These are phyloP conservation scores for Drosophila hamatofila DNA, from an alignment of 2,888 invertebrate genomes.

Conservation along the genomic window DNA sequence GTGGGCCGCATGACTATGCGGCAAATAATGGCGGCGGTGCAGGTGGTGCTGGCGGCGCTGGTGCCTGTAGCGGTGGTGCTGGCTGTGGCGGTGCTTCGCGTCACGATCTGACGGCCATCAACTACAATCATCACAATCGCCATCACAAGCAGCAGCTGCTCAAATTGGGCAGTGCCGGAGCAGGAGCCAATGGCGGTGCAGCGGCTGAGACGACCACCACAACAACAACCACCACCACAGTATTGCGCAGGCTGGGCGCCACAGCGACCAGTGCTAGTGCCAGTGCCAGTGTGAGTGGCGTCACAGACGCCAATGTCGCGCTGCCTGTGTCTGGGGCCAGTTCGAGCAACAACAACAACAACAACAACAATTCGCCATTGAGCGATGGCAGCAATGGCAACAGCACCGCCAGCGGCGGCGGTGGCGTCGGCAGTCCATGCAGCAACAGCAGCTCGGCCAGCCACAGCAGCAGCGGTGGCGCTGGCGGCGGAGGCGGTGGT, in stretches of 20 bases:
- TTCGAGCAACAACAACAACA: conserved; percentile 59
- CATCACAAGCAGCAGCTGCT: conserved; percentile 72
- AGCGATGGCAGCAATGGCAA: conserved; percentile 74
- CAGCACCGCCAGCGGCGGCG: conserved; percentile 22
- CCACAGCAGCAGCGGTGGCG: conserved; percentile 37
- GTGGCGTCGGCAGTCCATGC: conserved; percentile 39
- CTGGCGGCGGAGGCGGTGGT: not conserved
- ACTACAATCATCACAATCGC: conserved; percentile 74
- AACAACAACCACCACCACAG: conserved; percentile 67
- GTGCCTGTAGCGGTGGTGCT: not conserved
- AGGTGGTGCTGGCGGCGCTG: conserved; percentile 13
- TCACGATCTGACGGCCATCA: conserved; percentile 69
- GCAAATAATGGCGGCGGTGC: conserved; percentile 49
- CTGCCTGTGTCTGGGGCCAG: conserved; percentile 35
- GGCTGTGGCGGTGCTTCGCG: conserved; percentile 12
- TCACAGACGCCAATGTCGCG: conserved; percentile 43
- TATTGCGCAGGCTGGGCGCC: conserved; percentile 63
- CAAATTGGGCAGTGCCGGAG: conserved; percentile 48
- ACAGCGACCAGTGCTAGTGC: conserved; percentile 51
- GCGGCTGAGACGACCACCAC: conserved; percentile 71
- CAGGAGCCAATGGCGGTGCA: conserved; percentile 36
- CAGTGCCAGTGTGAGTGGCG: conserved; percentile 23
- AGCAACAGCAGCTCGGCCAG: conserved; percentile 49
- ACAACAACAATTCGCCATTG: conserved; percentile 66
- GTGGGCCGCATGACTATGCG: conserved; percentile 93